Conservation (phyloP, 2,888 invertebrate genomes). For the Coleophora deauratella region DNA sequence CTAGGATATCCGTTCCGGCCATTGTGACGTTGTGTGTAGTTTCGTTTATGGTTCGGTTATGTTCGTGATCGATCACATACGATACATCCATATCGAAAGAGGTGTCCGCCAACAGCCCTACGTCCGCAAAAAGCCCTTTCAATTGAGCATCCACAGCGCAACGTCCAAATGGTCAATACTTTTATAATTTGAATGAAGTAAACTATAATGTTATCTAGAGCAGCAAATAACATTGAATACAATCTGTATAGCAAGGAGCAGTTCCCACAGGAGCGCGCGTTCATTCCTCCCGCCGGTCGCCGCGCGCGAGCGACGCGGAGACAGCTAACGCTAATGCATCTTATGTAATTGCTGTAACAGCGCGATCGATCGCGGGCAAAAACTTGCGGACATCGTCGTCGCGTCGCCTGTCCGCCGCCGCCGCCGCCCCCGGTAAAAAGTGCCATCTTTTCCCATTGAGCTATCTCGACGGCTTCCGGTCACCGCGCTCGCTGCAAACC, state of each 20-base stretch:
- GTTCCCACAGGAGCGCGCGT: constrained; percentile 5
- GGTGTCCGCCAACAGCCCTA: too few relatives aligned
- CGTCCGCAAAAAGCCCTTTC: too few relatives aligned
- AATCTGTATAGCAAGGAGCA: background rate
- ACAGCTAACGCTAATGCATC: background rate
- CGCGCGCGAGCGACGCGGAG: background rate
- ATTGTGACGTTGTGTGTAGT: too few relatives aligned
- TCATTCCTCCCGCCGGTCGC: background rate
- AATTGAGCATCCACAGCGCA: too few relatives aligned
- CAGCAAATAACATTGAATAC: too few relatives aligned
- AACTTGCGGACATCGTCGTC: constrained; percentile 5
- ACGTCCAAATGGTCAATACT: too few relatives aligned
- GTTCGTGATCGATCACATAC: too few relatives aligned
- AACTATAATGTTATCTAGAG: too few relatives aligned
- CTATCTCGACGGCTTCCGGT: constrained; percentile 2
- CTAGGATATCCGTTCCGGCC: too few relatives aligned
- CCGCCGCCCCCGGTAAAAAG: constrained; percentile 17
- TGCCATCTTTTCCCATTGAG: constrained; percentile 24
- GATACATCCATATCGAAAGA: too few relatives aligned
- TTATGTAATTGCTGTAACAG: constrained; percentile 23
- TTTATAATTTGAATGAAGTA: too few relatives aligned
- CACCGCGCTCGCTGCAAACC: background rate
- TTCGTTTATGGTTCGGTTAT: too few relatives aligned
- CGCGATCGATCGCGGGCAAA: constrained; percentile 9
- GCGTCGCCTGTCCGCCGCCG: constrained; percentile 15